These are phyloP conservation scores for Coracias cyanogaster DNA, from an alignment of 2,797 vertebrate genomes.

Conservation along the genomic window DNA sequence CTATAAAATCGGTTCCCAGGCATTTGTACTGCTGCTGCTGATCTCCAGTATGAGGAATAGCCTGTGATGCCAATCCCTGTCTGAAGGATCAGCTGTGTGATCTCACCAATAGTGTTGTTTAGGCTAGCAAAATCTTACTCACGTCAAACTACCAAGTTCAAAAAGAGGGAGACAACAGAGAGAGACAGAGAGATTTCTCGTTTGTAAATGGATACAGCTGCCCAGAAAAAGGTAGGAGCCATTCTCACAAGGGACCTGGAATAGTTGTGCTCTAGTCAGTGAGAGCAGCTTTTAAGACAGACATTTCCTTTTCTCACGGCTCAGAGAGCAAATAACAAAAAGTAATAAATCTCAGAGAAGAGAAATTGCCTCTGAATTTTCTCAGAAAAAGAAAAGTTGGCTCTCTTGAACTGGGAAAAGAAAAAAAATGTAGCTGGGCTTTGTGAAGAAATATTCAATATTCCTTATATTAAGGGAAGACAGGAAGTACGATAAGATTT, in stretches of 20 bases:
- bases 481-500: conserved; percentile 8
- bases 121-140: not conserved
- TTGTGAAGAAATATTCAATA: conserved; percentile 58
- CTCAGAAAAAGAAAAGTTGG: conserved; percentile 55
- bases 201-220: conserved; percentile 3
- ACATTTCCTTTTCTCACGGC: conserved; percentile 66
- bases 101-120: not conserved
- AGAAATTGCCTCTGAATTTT: conserved; percentile 78
- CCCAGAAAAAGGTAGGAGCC: not conserved
- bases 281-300: conserved; percentile 40
- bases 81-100: not conserved
- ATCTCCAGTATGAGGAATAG: not conserved
- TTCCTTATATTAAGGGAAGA: conserved; percentile 51
- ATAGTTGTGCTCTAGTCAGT: not conserved
- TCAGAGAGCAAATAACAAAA: conserved; percentile 71
- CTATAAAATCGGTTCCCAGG: conserved; percentile 5
- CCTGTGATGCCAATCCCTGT: not conserved
- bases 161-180: not conserved
- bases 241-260: not conserved
- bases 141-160: not conserved
- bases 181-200: not conserved
- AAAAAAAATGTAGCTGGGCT: not conserved
- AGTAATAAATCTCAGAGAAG: conserved; percentile 65
- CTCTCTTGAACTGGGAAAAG: conserved; percentile 46
- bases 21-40: not conserved